These are phyloP conservation scores for Lycopodina hypogea DNA, from an alignment of 37 sponge, comb jelly and placozoan genomes.

Conservation along the genomic window DNA sequence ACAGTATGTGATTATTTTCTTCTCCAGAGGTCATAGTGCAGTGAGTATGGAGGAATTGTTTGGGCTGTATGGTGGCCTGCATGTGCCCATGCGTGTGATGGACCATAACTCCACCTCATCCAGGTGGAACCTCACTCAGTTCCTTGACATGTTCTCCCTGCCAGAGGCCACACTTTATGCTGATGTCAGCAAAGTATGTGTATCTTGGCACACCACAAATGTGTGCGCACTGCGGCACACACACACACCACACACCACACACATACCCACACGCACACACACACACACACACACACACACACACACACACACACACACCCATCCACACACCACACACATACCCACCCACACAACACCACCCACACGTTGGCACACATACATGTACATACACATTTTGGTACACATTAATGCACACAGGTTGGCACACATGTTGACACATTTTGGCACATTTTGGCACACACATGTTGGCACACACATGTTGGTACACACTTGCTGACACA, in stretches of 20 bases:
- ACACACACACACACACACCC: too few relatives aligned
- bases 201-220: too few relatives aligned
- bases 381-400: too few relatives aligned
- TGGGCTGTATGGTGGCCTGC: conserved; percentile 76
- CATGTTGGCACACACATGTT: conserved; percentile 11
- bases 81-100: conserved; percentile 72
- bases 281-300: conserved; percentile 6
- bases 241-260: too few relatives aligned
- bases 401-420: too few relatives aligned
- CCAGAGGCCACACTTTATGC: conserved; percentile 78
- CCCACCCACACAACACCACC: too few relatives aligned
- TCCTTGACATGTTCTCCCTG: conserved; percentile 79
- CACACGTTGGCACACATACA: too few relatives aligned
- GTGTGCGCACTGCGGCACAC: neutral
- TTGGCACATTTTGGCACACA: too few relatives aligned
- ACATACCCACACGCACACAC: neutral
- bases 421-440: too few relatives aligned
- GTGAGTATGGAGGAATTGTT: conserved; percentile 59
- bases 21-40: conserved; percentile 58
- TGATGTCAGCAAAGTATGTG: conserved; percentile 74
- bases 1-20: neutral
- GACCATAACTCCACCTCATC: conserved; percentile 13
- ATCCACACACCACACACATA: too few relatives aligned
- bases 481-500: conserved; percentile 14
- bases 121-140: conserved; percentile 57